phyloP scores from a whole-genome alignment of 2,888 invertebrate genomes.

The Elgonia sp. region DNA sequence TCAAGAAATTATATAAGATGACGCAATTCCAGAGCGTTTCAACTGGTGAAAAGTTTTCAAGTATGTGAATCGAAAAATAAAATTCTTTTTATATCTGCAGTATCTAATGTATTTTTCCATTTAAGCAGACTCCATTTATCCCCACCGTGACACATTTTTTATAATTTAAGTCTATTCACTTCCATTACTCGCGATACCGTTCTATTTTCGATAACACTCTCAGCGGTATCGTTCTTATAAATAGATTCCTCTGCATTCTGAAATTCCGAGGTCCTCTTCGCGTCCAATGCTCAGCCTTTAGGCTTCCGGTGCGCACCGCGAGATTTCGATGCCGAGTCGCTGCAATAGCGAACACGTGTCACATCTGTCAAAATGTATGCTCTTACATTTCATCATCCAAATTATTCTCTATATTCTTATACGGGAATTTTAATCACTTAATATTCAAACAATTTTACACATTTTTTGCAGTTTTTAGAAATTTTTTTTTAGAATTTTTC shows the following conservation, averaged over 20 bases:
- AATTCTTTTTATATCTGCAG: constrained; percentile 32
- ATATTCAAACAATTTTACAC: too few relatives aligned
- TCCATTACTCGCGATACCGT: constrained; percentile 80
- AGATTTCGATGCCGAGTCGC: constrained; percentile 42
- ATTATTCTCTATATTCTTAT: background rate
- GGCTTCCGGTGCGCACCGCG: constrained; percentile 69
- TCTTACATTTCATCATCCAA: constrained; percentile 37
- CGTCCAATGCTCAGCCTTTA: constrained; percentile 59
- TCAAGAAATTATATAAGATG: too few relatives aligned
- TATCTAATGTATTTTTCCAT: constrained; percentile 41
- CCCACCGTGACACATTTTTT: constrained; percentile 60
- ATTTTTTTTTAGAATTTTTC: too few relatives aligned
- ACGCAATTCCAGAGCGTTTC: too few relatives aligned
- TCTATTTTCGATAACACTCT: constrained; percentile 86
- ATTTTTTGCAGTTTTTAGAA: too few relatives aligned
- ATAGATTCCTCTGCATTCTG: constrained; percentile 81
- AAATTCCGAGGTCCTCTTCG: constrained; percentile 81
- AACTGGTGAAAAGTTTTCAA: background rate
- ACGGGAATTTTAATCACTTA: too few relatives aligned
- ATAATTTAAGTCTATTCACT: constrained; percentile 63
- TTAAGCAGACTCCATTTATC: constrained; percentile 27
- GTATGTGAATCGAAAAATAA: background rate
- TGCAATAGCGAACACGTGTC: constrained; percentile 58
- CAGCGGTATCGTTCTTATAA: constrained; percentile 73
- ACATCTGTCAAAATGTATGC: constrained; percentile 68